Conservation (phyloP, 1,140 invertebrate genomes). For the Aphelinus atriplicis region DNA sequence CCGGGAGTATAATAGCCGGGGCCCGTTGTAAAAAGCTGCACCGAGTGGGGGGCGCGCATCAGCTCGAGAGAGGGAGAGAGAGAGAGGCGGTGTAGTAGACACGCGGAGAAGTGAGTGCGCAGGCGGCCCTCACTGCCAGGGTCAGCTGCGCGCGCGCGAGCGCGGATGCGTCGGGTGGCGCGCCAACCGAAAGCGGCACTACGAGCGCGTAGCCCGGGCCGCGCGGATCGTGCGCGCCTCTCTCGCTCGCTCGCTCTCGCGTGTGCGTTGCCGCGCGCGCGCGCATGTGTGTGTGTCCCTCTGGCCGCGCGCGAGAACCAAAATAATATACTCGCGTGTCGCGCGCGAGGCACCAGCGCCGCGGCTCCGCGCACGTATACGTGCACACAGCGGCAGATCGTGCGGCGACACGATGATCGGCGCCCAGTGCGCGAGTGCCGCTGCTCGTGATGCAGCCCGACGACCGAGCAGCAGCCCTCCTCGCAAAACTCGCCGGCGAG, state of each 20-base stretch:
- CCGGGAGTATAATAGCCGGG: too few relatives aligned
- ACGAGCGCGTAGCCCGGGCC: constrained; percentile 1
- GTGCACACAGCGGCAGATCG: too few relatives aligned
- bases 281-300: too few relatives aligned
- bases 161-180: background rate
- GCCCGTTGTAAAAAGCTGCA: too few relatives aligned
- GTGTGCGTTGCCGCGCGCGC: too few relatives aligned
- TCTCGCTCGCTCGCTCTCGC: background rate
- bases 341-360: background rate
- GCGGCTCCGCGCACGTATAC: background rate
- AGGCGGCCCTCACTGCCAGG: constrained; percentile 65
- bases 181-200: constrained; percentile 3
- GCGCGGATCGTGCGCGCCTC: constrained; percentile 5
- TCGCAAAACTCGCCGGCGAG: too few relatives aligned
- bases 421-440: too few relatives aligned
- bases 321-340: background rate
- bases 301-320: too few relatives aligned
- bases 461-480: too few relatives aligned
- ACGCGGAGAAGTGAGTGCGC: constrained; percentile 47
- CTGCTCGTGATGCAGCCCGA: too few relatives aligned
- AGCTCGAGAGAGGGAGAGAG: background rate
- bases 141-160: constrained; percentile 46
- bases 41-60: too few relatives aligned
- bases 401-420: too few relatives aligned
- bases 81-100: background rate